phyloP scores from a whole-genome alignment of 2,797 vertebrate species.

The Melanotaenia nigrans region DNA sequence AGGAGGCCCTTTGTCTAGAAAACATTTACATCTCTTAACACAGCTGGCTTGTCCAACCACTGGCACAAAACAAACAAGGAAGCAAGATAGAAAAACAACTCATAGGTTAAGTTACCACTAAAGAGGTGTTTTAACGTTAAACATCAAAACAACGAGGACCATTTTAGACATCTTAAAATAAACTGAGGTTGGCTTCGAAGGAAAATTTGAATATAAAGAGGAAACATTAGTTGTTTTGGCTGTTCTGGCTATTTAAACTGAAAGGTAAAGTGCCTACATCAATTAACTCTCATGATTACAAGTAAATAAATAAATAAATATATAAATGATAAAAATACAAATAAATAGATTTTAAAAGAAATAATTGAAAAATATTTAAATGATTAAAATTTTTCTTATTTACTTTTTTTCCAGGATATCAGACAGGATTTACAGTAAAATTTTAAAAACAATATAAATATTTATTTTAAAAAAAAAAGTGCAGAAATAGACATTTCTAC shows the following conservation, averaged over 20 bases:
- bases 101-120: conserved; percentile 79
- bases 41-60: conserved; percentile 80
- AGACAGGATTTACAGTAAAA: background rate
- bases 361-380: background rate
- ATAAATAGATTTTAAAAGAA: background rate
- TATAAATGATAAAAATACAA: background rate
- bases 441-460: background rate
- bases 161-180: conserved; percentile 76
- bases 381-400: background rate
- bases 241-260: conserved; percentile 31
- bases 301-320: background rate
- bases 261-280: background rate
- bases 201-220: conserved; percentile 72
- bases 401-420: background rate
- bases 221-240: conserved; percentile 55
- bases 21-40: conserved; percentile 86
- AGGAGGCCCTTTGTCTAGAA: conserved; percentile 67
- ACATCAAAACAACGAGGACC: conserved; percentile 72
- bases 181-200: conserved; percentile 68
- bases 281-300: conserved; percentile 1
- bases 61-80: conserved; percentile 78
- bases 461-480: background rate
- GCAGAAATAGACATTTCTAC: conserved; percentile 32
- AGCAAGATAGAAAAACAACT: conserved; percentile 74
- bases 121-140: conserved; percentile 79